Base-by-base conservation (phyloP, 2,888 invertebrate genomes). In the Agriopis marginaria region DNA sequence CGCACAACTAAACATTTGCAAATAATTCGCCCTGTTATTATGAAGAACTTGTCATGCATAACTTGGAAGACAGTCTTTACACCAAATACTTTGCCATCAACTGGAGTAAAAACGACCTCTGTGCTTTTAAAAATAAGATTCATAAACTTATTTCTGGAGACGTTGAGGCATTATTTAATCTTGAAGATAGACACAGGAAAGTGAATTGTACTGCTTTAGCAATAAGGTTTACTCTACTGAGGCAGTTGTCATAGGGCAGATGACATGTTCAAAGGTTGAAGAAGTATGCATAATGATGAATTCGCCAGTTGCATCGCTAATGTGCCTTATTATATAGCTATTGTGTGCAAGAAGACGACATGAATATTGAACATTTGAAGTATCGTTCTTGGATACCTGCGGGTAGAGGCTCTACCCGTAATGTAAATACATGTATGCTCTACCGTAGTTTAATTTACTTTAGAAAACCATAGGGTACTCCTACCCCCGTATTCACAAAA, bases 241-340 rank as follows among this genome's bases (percentile, higher is more conserved):
- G 47, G 61, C 7, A 63, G 58, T 75, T 74, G 72, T 71, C 23
- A 55, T 45, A 69, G 63, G 65, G 71, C 71, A 77, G 84, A 87
- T 86, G 86, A 87, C 87, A 86, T 85, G 86, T 84, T 82, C 78
- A 81, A 84, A 85, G 82, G 82, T 77, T 82, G 76, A 79, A 74
- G 74, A 79, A 78, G 84, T 82, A 83, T 88, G 84, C 85, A 87
- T 86, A 89, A 87, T 86, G 85, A 86, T 83, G 84, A 81, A 85
- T 85, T 83, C 83, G 86, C 82, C 78, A 79, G 77, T 78, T 82
- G 89, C 89, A 88, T 89, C 76, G 77, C 81, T 88, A 89, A 88
- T 88, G 79, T 75, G 75, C 79, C 81, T 81, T 83, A 84, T 86
- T 83, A 82, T 82, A 77, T 77, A 77, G 76, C 78, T 82, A 84